Percentiles rank a stretch among this genome's conserved stretches.
Evolutionary conservation across 2,113 vertebrate species (phyloP).

Genomic region (Elachura formosa): DNA sequence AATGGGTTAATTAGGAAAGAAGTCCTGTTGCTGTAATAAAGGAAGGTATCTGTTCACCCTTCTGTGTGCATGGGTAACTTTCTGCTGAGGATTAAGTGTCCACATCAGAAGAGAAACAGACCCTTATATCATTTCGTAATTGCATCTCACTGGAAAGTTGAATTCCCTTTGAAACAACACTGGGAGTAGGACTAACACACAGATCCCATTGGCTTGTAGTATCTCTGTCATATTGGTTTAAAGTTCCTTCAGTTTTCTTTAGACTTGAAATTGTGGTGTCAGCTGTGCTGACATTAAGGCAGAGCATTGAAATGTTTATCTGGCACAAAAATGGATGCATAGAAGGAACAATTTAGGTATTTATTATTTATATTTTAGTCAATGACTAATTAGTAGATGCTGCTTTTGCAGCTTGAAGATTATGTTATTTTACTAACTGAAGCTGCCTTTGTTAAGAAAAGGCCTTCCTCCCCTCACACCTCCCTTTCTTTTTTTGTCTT

Average conservation of each 20-base stretch:
- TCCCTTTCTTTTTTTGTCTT: conserved; percentile 14
- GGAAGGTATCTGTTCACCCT: neutral
- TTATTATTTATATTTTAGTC: conserved; percentile 99
- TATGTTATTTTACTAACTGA: conserved; percentile 88
- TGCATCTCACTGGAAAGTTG: neutral
- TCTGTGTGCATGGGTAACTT: neutral
- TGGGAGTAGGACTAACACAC: neutral
- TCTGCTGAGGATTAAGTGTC: neutral
- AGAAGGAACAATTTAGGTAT: conserved; percentile 78
- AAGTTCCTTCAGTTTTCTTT: conserved; percentile 68
- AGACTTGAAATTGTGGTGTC: conserved; percentile 73
- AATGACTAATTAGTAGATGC: conserved; percentile 97
- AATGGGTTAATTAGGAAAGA: neutral
- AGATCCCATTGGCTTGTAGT: neutral
- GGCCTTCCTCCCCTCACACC: conserved; percentile 54
- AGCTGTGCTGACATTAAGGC: conserved; percentile 68
- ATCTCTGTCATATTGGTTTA: neutral
- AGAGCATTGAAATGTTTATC: conserved; percentile 58
- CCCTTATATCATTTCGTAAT: neutral
- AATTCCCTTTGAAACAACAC: conserved; percentile 51
- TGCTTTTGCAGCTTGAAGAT: conserved; percentile 93
- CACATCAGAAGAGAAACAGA: neutral
- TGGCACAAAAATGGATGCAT: conserved; percentile 60
- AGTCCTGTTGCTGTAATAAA: neutral
- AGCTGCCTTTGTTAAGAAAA: conserved; percentile 97